Evolutionary conservation across 1,140 invertebrate genomes (phyloP), one percentile per base, ranked within the genome.

Genomic region (Drosophila punjabiensis): DNA sequence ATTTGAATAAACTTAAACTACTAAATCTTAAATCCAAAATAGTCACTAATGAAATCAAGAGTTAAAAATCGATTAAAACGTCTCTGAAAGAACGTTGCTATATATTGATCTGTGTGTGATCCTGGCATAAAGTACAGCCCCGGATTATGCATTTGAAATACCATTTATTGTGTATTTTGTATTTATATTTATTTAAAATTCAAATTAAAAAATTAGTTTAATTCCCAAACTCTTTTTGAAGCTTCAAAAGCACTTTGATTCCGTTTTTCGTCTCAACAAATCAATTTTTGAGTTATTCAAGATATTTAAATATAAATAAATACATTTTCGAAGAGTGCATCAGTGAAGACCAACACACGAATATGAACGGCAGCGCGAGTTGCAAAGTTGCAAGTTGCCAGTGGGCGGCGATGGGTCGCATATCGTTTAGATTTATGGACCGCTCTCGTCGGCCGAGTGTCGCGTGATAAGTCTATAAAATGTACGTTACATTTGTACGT

Each of bases 401-500:
- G 77, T 79, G 77, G 77, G 77, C 77, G 77, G 71, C 71, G 73
- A 82, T 89, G 84, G 84, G 81, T 63, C 77, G 85, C 86, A 71
- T 88, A 88, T 88, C 85, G 86, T 69, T 88, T 88, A 88, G 81
- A 88, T 88, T 88, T 88, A 88, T 88, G 85, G 65, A 48, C 56
- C 79, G 70, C 82, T 81, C 82, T 78, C 55, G 56, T 73, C 50
- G 59, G 35, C 59, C 60, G 77, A 77, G 66, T 87, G 85, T 89
- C 85, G 85, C 85, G 85, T 88, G 85, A 88, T 88, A 88, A 89
- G 85, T 88, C 85, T 88, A 88, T 88, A 88, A 88, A 88, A 89
- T 88, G 85, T 84, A 75, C 60, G 66, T 78, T 75, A 88, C 81
- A 88, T 88, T 88, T 88, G 85, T 88, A 85, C 74, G 81, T 85